Conservation (phyloP, 2,888 invertebrate species). For the Stenchaetothrips biformis region DNA sequence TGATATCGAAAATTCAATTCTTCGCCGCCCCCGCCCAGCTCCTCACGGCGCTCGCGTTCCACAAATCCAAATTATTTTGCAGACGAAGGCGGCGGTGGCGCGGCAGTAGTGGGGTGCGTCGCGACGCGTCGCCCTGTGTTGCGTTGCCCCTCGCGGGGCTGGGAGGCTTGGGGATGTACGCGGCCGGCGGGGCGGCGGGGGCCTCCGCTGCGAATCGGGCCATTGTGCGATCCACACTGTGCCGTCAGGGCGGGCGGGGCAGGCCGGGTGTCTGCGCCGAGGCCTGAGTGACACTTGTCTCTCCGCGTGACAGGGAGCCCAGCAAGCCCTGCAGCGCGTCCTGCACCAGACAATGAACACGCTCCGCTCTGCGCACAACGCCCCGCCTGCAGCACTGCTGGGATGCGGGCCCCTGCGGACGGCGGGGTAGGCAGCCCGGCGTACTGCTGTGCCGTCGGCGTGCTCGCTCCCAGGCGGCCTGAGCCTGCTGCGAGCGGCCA, state of each 20-base stretch:
- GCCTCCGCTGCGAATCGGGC: neutral
- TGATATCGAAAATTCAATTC: constrained; percentile 25
- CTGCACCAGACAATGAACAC: neutral
- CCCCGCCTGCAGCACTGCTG: no score
- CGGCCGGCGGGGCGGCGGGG: neutral
- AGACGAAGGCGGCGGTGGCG: neutral
- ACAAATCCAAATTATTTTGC: constrained; percentile 9
- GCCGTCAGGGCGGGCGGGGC: neutral
- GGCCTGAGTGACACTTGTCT: neutral
- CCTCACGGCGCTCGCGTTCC: neutral
- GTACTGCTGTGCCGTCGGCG: no score
- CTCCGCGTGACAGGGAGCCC: neutral
- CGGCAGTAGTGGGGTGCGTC: neutral
- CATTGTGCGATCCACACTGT: neutral
- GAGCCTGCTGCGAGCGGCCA: no score
- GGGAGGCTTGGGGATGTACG: neutral
- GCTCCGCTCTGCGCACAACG: neutral
- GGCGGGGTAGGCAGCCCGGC: no score
- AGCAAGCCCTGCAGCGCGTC: neutral
- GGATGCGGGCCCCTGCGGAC: no score
- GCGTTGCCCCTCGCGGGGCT: neutral
- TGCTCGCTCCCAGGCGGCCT: no score
- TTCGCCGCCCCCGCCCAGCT: neutral
- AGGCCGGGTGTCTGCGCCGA: neutral
- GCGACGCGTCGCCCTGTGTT: neutral